phyloP scores from a whole-genome alignment of 2,797 vertebrate species.

The Apodemus agrarius region DNA sequence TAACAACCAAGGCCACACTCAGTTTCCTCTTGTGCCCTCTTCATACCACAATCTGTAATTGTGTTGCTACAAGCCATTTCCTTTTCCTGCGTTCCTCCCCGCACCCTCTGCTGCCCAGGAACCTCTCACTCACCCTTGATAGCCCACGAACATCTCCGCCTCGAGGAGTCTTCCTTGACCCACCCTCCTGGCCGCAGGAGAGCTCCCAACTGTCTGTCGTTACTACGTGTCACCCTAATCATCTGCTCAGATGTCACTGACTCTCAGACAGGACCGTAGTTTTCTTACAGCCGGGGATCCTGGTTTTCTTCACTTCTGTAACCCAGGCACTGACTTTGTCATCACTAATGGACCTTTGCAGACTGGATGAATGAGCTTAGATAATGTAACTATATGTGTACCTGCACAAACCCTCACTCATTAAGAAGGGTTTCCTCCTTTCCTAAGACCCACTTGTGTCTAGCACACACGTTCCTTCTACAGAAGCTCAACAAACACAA shows the following conservation, averaged over 20 bases:
- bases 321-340: neutral
- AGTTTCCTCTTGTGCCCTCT: neutral
- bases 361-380: neutral
- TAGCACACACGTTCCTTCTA: conserved; percentile 12
- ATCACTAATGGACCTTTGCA: neutral
- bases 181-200: neutral
- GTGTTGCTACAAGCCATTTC: neutral
- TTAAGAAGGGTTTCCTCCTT: conserved; percentile 20
- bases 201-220: neutral
- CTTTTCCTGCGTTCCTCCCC: neutral
- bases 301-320: conserved; percentile 9
- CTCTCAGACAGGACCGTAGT: neutral
- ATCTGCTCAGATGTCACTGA: neutral
- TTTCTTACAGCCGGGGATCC: neutral
- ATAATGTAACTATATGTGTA: neutral
- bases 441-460: neutral
- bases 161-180: neutral
- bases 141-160: neutral
- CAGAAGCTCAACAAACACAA: neutral
- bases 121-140: neutral
- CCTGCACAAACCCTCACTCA: neutral
- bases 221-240: neutral
- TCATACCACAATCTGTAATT: neutral
- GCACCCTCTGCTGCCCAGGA: neutral
- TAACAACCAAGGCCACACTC: neutral